Base-by-base conservation (phyloP, 2,888 invertebrate species). In the Meliscaeva auricollis region DNA sequence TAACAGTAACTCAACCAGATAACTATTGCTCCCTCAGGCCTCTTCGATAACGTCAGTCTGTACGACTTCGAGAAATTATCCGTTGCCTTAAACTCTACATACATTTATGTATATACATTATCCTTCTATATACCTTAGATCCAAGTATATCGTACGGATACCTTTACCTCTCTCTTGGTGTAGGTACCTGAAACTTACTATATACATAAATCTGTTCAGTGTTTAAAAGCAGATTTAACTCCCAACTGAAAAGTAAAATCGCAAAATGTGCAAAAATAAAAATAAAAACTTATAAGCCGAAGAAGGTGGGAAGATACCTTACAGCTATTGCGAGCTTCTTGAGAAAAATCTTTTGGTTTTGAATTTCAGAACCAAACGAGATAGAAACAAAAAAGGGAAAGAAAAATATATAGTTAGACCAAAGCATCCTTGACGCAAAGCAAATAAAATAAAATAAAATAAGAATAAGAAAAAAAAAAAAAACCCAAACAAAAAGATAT, bases 1-100 rank as follows among this genome's bases (percentile, higher is more conserved):
- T 68, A 85, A 80, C 56, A 73, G 20, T 75, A 85, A 85, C 72
- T 76, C 85, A 85, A 80, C 76, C 73, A 68, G 54, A 80, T 80
- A 80, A 76, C 80, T 85, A 85, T 85, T 76, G 66, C 80, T 85
- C 85, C 85, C 85, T 72, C 60, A 85, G 80, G 85, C 85, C 80
- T 80, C 32, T 68, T 85, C 76, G 72, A 85, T 85, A 76, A 76
- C 72, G 58, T 58, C 69, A 48, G 70, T 69, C 62, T 72, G 48
- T 72, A 60, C 58, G 52, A 70, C 58, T 79, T 56, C 74, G 64
- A 64, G 52, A 79, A 74, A 73, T 58, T 68, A 80, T 75, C 72
- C 74, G 46, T 72, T 70, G 20, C 64, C n/a, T 48, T 46, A 30
- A 60, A 60, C 15, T 60, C 9, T 15, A 44, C 20, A 20, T 38